Conservation (phyloP, 2,113 vertebrate genomes). For the Silurus glanis region DNA sequence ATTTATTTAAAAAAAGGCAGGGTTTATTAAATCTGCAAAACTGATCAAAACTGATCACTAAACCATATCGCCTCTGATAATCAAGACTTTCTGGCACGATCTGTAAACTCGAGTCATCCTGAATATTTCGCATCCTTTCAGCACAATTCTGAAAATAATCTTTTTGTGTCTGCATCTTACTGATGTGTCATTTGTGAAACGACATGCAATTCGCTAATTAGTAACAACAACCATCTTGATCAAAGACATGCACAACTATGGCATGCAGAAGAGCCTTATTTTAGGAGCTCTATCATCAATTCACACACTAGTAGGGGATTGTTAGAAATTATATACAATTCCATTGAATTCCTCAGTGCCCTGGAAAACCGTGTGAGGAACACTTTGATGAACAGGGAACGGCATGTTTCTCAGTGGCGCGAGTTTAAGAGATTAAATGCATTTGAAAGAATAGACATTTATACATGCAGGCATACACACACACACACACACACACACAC, state of each 20-base stretch:
- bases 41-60: too few relatives aligned
- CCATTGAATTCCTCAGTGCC: neutral
- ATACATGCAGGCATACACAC: neutral
- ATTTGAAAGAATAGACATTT: neutral
- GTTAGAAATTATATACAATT: neutral
- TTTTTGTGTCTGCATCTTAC: neutral
- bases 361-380: neutral
- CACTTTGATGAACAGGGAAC: neutral
- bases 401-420: neutral
- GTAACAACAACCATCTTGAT: neutral
- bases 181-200: neutral
- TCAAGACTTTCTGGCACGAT: neutral
- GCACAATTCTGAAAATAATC: neutral
- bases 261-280: neutral
- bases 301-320: neutral
- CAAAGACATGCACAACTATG: neutral
- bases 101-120: neutral
- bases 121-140: neutral
- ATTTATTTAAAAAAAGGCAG: too few relatives aligned
- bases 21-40: too few relatives aligned
- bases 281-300: neutral
- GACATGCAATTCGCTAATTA: neutral
- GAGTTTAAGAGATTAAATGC: slow-evolving; percentile 13
- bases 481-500: neutral
- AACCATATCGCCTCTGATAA: neutral